These are phyloP conservation scores for Rana temporaria DNA, from an alignment of 2,113 vertebrate genomes.

Conservation along the genomic window DNA sequence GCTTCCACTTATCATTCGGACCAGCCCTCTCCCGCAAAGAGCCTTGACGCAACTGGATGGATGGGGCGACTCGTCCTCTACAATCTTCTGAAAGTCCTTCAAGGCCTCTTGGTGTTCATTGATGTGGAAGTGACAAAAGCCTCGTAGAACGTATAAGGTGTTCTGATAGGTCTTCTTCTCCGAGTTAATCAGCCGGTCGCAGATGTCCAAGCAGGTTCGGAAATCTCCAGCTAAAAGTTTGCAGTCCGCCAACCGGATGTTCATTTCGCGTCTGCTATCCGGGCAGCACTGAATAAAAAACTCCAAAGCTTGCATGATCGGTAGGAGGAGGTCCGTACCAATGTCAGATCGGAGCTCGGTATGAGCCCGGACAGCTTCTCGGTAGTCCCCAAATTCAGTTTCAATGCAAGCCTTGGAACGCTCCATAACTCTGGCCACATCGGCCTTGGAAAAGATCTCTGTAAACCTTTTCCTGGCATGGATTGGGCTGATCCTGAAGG, in stretches of 20 bases:
- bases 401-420: constrained; percentile 72
- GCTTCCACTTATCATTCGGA: constrained; percentile 80
- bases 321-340: constrained; percentile 81
- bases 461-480: constrained; percentile 74
- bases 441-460: constrained; percentile 71
- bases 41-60: constrained; percentile 87
- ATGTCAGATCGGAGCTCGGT: constrained; percentile 77
- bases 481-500: constrained; percentile 76
- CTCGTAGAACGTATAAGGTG: constrained; percentile 84
- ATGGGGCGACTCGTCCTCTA: constrained; percentile 84
- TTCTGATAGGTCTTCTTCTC: constrained; percentile 75
- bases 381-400: constrained; percentile 75
- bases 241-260: constrained; percentile 85
- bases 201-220: constrained; percentile 76
- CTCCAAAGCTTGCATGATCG: constrained; percentile 75
- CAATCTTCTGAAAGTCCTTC: constrained; percentile 87
- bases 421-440: constrained; percentile 59
- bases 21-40: constrained; percentile 88
- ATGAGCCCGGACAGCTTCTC: constrained; percentile 76
- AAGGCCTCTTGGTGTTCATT: constrained; percentile 75
- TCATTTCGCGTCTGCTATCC: constrained; percentile 72
- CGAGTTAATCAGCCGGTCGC: constrained; percentile 78
- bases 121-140: constrained; percentile 82
- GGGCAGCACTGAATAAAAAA: constrained; percentile 83
- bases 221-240: constrained; percentile 82